Percentiles rank a stretch among this genome's conserved stretches.
Evolutionary conservation across 2,113 vertebrate genomes (phyloP).

Genomic region (Brevimyrus niger): DNA sequence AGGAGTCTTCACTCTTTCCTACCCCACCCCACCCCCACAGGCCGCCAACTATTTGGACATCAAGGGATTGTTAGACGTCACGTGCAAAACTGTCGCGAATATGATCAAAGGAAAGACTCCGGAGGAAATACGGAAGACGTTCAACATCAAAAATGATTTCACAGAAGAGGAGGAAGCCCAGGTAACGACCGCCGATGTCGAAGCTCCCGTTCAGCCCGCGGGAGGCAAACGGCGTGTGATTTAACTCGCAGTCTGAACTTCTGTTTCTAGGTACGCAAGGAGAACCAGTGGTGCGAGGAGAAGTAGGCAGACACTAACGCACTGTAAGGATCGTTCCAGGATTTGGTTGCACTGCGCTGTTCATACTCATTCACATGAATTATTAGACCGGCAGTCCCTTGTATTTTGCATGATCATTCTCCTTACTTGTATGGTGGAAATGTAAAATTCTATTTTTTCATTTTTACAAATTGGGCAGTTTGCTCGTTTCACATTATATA

Average conservation of each 20-base stretch:
- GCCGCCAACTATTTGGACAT: constrained; percentile 99
- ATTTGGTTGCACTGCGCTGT: constrained; percentile 97
- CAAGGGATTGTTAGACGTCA: constrained; percentile 97
- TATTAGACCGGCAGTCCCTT: constrained; percentile 70
- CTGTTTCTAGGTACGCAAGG: constrained; percentile 89
- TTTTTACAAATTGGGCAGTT: constrained; percentile 30
- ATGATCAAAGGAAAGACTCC: constrained; percentile 99
- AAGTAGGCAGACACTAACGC: constrained; percentile 78
- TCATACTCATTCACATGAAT: constrained; percentile 95
- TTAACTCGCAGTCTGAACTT: background rate
- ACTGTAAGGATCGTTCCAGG: constrained; percentile 77
- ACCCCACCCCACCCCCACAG: constrained; percentile 45
- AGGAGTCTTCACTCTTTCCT: background rate
- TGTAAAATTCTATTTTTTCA: constrained; percentile 46
- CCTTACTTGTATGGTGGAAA: constrained; percentile 62
- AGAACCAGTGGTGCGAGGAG: constrained; percentile 99
- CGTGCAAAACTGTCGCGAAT: constrained; percentile 98
- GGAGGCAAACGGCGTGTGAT: background rate
- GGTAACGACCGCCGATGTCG: constrained; percentile 54
- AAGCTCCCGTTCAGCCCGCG: background rate
- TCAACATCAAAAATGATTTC: constrained; percentile 99
- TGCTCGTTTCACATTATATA: constrained; percentile 51
- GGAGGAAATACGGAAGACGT: constrained; percentile 98
- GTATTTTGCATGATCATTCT: constrained; percentile 71
- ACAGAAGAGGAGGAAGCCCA: constrained; percentile 99